Evolutionary conservation across 2,888 invertebrate species (phyloP), one percentile per base, ranked within the genome.

Genomic region (Zygaena filipendulae): DNA sequence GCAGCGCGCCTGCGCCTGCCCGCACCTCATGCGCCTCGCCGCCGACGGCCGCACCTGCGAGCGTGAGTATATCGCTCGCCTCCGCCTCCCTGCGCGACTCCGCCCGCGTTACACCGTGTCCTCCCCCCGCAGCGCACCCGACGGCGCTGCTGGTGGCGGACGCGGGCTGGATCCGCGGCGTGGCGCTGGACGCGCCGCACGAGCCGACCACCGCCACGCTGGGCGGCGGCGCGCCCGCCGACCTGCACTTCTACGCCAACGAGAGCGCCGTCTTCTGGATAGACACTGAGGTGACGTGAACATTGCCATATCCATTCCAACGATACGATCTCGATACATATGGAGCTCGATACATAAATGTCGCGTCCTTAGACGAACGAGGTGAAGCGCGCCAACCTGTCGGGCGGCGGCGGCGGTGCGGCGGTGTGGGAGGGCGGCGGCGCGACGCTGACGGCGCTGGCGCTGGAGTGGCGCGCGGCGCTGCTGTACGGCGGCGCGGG

Each of bases 1-100:
- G 12, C 83, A 80, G 5, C 86, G 82, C 46, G 82, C 80, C 40
- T 94, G 94, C 68, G 91, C 90, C 39, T 94, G 93, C 57, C 93
- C 93, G 11, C 93, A 95, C 71, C 85, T 94, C 27, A 93, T 92
- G 90, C 85, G 88, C 21, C 74, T 95, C 13, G 82, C 83, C 31
- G 40, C 57, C 0, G 88, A 92, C 59, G 74, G 82, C 30, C 71
- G 67, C 42, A 88, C 84, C n/a, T 90, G 90, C 54, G 74, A 83
- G 40, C 81, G 87, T 87, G 28, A 21, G 29, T 26, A n/a, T n/a
- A n/a, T n/a, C 5, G 16, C 11, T 8, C 2, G 9, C 7, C n/a
- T 3, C 1, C 26, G 18, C 6, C 3, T 19, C 9, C 25, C 21
- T 21, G 28, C 27, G 16, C 16, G 5, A 3, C 25, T 10, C 14